Evolutionary conservation across 2,888 invertebrate genomes (phyloP).

Genomic region (Phengaris arion): DNA sequence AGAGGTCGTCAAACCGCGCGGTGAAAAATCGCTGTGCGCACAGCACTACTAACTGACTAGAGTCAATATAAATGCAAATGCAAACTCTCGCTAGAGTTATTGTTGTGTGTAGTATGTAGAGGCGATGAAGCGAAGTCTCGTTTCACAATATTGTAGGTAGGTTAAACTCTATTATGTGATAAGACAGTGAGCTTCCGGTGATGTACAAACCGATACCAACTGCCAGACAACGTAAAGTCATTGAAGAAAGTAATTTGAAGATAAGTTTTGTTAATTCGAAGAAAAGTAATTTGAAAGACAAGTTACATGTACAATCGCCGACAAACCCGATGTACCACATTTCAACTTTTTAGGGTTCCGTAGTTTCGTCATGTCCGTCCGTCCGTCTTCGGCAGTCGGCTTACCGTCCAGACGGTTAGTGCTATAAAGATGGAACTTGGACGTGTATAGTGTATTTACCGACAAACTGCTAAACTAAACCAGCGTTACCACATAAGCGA

Average conservation of each 20-base stretch:
- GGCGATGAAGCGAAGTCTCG: slow-evolving; percentile 1
- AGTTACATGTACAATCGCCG: no score
- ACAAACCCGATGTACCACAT: no score
- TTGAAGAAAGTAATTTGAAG: slow-evolving; percentile 2
- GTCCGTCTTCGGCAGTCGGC: no score
- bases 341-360: no score
- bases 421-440: no score
- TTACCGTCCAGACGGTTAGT: no score
- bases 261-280: neutral
- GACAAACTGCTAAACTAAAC: no score
- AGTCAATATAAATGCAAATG: neutral
- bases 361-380: no score
- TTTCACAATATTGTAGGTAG: neutral
- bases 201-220: neutral
- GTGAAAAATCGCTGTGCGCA: no score
- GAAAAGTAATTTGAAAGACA: no score
- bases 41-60: neutral
- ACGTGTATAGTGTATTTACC: no score
- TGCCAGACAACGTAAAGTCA: neutral
- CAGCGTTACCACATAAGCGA: neutral
- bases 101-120: neutral
- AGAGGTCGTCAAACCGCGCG: no score
- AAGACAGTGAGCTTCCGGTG: neutral
- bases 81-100: neutral
- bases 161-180: slow-evolving; percentile 1